Base-by-base conservation (phyloP, 2,888 invertebrate genomes). In the Cantharis rustica region DNA sequence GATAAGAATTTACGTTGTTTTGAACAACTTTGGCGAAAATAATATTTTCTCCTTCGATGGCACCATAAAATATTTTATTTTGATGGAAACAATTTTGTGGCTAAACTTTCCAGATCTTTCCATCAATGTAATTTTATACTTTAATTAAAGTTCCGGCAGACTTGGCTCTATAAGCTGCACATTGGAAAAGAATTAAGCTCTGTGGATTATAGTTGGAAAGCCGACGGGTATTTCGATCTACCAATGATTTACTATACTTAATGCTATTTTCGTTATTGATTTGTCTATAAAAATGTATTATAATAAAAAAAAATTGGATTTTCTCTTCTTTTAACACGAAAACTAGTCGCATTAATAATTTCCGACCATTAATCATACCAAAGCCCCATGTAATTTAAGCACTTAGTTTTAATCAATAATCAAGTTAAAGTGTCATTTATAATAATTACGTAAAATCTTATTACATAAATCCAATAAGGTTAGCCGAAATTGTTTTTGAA, bases 111-210 rank as follows among this genome's bases (percentile, higher is more conserved):
- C 61, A 66, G 61, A 76, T 26, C 69, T 73, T 77, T 71, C 73
- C 73, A 76, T 76, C 76, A 73, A 76, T 71, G 77, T 77, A 77
- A 77, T 77, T 77, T 77, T 77, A 77, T 77, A 82, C 82, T 84
- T 85, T 84, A 85, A 85, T 85, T 84, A 84, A 85, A 83, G 83
- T 85, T 84, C 83, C 81, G 83, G 82, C 81, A 80, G 81, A 81
- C 78, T 77, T 81, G 80, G 82, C 78, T 84, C 82, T 81, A 76
- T 83, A 83, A 84, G 82, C 81, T 80, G 80, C 77, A 82, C 80
- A 84, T 84, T 83, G 82, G 83, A 81, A 81, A 83, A 83, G 83
- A 83, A 83, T 85, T 83, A 84, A 83, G 83, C 79, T 78, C 72
- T 69, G 47, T 47, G 82, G 84, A 85, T 85, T 85, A 84, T 82